Base-by-base conservation (phyloP, 2,888 invertebrate species). In the Thera britannica region DNA sequence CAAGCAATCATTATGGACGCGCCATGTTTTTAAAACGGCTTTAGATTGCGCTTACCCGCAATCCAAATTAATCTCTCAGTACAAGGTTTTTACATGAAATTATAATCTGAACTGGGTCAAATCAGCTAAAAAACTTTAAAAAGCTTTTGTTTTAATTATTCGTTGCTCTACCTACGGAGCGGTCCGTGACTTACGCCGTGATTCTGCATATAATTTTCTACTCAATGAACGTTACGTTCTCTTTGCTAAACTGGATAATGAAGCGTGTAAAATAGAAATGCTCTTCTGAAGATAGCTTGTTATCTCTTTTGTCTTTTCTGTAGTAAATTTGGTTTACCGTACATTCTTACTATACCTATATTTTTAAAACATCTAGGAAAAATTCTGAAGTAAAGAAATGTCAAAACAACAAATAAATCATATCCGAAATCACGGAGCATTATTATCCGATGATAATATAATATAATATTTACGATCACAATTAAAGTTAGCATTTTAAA, bases 21-120 rank as follows among this genome's bases (percentile, higher is more conserved):
- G 87, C 92, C 92, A 92, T 86, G 89, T 93, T 93, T 93, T 92
- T 90, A 89, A 90, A 93, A 93, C 87, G 88, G 90, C 89, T 87
- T 86, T 79, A 82, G 83, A 86, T 85, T 86, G 83, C 88, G 85
- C 86, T 83, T 86, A 83, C 83, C 84, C 83, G 80, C 78, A 84
- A 85, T 88, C 85, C 85, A 89, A 90, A 91, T 90, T 90, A 91
- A 90, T 88, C 85, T 85, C 65, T 81, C 82, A 87, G 88, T 86
- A 88, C 85, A 84, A 85, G 84, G 83, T 87, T 86, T 81, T 86
- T 84, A 80, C 82, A 79, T 80, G 84, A 88, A 88, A 88, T 86
- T 81, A 83, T 84, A 88, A 84, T 84, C 82, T 85, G 79, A 73
- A 71, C 74, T 41, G 7, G 41, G 41, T 41, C 41, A 41, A 41